These are phyloP conservation scores for Muscina levida DNA, from an alignment of 2,888 invertebrate species.

Conservation along the genomic window DNA sequence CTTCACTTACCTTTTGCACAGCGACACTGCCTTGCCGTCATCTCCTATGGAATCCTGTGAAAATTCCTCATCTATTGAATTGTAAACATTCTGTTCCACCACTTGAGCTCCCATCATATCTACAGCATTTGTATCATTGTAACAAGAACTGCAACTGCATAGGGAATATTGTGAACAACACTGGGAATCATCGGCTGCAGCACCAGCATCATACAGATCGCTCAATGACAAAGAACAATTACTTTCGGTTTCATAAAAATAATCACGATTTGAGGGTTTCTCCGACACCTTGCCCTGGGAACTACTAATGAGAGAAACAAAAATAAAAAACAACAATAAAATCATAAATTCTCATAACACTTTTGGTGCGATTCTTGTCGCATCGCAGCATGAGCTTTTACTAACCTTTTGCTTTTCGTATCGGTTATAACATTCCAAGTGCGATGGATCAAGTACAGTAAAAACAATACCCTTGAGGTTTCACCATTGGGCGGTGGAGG, in stretches of 20 bases:
- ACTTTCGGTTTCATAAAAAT: conserved; percentile 68
- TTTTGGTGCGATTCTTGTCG: background rate
- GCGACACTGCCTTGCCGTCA: conserved; percentile 70
- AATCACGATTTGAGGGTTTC: conserved; percentile 60
- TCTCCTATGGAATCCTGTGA: conserved; percentile 74
- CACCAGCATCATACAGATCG: conserved; percentile 69
- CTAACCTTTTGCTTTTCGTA: conserved; percentile 81
- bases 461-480: conserved; percentile 83
- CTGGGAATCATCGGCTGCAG: conserved; percentile 75
- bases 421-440: conserved; percentile 86
- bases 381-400: background rate
- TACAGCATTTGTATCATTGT: conserved; percentile 77
- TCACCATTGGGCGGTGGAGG: conserved; percentile 77
- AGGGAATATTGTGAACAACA: conserved; percentile 83
- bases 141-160: conserved; percentile 84
- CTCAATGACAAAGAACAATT: conserved; percentile 74
- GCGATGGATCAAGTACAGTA: conserved; percentile 85
- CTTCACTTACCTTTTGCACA: conserved; percentile 76
- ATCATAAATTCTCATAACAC: too few relatives aligned
- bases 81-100: conserved; percentile 76
- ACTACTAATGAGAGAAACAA: conserved; percentile 3
- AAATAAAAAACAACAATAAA: conserved; percentile 41
- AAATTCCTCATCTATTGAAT: conserved; percentile 74
- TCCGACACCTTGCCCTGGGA: conserved; percentile 69
- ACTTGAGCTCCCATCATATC: background rate